A percentile compares a stretch with the other conserved stretches of the same genome.
phyloP scores from a whole-genome alignment of 2,888 invertebrate species.

The Sminthurinus aureus region DNA sequence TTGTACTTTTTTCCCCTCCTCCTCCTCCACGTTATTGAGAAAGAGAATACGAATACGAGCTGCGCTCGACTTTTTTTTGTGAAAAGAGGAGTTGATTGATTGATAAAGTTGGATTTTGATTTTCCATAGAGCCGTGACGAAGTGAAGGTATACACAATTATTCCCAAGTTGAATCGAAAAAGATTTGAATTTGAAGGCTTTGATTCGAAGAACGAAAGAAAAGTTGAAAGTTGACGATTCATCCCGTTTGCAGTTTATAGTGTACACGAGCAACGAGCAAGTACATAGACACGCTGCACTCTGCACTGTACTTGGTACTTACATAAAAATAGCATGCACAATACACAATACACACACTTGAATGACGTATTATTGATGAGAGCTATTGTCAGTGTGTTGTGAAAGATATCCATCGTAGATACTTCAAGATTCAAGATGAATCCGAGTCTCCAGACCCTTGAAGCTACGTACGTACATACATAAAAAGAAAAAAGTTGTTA shows the following conservation, averaged over 20 bases:
- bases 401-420: conserved; percentile 32
- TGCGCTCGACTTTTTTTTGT: neutral
- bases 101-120: conserved; percentile 33
- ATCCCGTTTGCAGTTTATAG: conserved; percentile 1
- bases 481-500: too few relatives aligned
- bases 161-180: neutral
- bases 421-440: too few relatives aligned
- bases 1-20: neutral
- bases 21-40: too few relatives aligned
- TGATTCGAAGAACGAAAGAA: too few relatives aligned
- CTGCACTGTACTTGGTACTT: too few relatives aligned
- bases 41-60: neutral
- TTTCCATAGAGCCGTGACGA: conserved; percentile 21
- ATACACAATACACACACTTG: neutral
- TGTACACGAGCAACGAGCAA: too few relatives aligned
- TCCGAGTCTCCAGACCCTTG: too few relatives aligned
- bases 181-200: too few relatives aligned
- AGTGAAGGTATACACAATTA: conserved; percentile 2
- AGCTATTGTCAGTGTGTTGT: conserved; percentile 31
- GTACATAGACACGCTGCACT: too few relatives aligned
- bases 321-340: neutral
- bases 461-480: too few relatives aligned
- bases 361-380: conserved; percentile 40
- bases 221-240: conserved; percentile 46
- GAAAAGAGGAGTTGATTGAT: conserved; percentile 34